Base-by-base conservation (phyloP, 2,888 invertebrate species). In the Polietes domitor region DNA sequence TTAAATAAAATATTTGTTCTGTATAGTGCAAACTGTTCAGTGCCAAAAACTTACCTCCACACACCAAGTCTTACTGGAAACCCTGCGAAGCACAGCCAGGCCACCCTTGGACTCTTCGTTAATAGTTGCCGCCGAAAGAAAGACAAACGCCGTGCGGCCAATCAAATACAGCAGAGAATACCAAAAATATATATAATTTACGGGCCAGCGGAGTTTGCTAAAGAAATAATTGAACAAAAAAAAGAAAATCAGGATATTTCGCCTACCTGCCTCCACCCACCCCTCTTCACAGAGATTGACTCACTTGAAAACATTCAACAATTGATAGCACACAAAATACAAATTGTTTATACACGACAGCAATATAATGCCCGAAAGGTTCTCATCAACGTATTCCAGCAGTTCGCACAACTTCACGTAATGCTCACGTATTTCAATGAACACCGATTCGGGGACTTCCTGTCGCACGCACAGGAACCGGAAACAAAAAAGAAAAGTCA, bases 271-370 rank as follows among this genome's bases (percentile, higher is more conserved):
- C 50, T 24, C 28, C 26, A 53, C 12, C 5, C 3, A 9, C 4
- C 5, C 4, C 32, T 32, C 32, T n/a, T 32, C 32, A 32, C 32
- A 32, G 4, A 47, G 3, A 32, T 24, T n/a, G 6, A 88, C 89
- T 89, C 80, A 92, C 92, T 91, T 91, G 85, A 92, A 92, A 68
- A 91, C 88, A 88, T 95, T 93, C 85, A 95, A 94, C 37, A 96
- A 92, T 88, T 96, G 96, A 77, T 95, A 93, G 88, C 96, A 96
- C 83, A 96, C 95, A 89, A 96, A 96, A 89, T 95, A 96, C 58
- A 96, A 93, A 90, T 96, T 96, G 86, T 94, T 96, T 21, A 94
- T 92, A 87, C 95, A 95, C 0, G 96, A 96, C 9, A 96, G 90
- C 0, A 96, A 90, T n/a, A 96, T 94, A 41, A 96, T 92, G 32